Evolutionary conservation across 2,888 invertebrate species (phyloP), one percentile per base, ranked within the genome.

Genomic region (Galerucella pusilla): DNA sequence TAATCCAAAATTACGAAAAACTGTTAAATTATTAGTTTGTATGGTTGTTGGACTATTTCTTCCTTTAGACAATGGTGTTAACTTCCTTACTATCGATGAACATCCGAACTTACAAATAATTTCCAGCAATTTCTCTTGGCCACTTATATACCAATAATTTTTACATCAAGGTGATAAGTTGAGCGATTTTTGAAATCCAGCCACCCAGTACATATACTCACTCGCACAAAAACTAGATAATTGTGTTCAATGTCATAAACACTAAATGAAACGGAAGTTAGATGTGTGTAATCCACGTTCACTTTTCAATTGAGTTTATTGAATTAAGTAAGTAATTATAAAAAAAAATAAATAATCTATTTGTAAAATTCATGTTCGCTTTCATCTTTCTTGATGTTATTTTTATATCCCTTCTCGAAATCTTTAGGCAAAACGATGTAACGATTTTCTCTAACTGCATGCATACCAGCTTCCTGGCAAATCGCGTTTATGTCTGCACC

Each of bases 381-480:
- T 88, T 98, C 98, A 88, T 99, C 99, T 87, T 99, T 99, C 90
- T 99, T 99, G 85, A 98, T 98, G 86, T 99, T 99, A 86, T 98
- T 99, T 87, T 99, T 99, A 90, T 99, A 99, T 54, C 98, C 99
- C 87, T 99, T 99, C 87, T 99, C 99, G 85, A 99, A 99, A 90
- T 99, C 99, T 89, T 99, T 99, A 7, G 97, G 96, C 72, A 99
- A 90, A 4, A 99, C 99, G 81, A 99, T 98, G 88, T 99, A 98
- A 83, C 99, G 94, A 90, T 99, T 99, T 88, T 99, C 99, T 74
- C 99, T 90, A 0, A 99, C 99, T 3, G 99, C 99, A 87, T 99
- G 99, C 99, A 99, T 99, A 81, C 99, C 99, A 76, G 99, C 99
- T 91, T 99, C 99, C 88, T 99, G 99, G 87, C 99, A 99, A 85